Evolutionary conservation across 2,888 invertebrate genomes (phyloP).

Genomic region (Galerucella nymphaeae): DNA sequence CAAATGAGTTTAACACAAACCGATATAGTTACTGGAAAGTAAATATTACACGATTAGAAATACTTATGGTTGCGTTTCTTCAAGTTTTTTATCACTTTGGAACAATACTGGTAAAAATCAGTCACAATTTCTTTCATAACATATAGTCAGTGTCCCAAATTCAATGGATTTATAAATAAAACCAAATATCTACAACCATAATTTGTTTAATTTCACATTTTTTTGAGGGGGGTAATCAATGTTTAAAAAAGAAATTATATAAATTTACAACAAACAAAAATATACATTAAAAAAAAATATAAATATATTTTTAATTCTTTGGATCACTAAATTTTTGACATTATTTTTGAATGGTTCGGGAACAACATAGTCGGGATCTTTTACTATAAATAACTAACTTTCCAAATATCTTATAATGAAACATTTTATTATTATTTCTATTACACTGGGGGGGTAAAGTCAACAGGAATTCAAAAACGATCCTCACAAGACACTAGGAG

Average conservation of each 20-base stretch:
- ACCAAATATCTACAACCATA: constrained; percentile 1
- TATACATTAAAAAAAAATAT: constrained; percentile 3
- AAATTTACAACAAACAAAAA: constrained; percentile 3
- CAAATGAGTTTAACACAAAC: too few relatives aligned
- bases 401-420: constrained; percentile 48
- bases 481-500: constrained; percentile 37
- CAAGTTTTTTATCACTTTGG: background rate
- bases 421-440: constrained; percentile 51
- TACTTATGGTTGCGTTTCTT: background rate
- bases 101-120: constrained; percentile 6
- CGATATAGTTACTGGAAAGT: too few relatives aligned
- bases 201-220: background rate
- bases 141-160: background rate
- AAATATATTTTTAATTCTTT: constrained; percentile 20
- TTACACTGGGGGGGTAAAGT: constrained; percentile 45
- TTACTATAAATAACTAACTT: constrained; percentile 38
- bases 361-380: constrained; percentile 32
- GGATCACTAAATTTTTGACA: constrained; percentile 9
- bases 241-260: background rate
- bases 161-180: background rate
- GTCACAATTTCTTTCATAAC: background rate
- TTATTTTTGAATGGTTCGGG: constrained; percentile 34
- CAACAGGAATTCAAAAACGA: background rate
- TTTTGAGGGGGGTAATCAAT: background rate
- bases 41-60: too few relatives aligned